A percentile compares a stretch with the other conserved stretches of the same genome.
These are phyloP conservation scores for Crenuchus spilurus DNA, from an alignment of 2,797 vertebrate genomes.

Conservation along the genomic window DNA sequence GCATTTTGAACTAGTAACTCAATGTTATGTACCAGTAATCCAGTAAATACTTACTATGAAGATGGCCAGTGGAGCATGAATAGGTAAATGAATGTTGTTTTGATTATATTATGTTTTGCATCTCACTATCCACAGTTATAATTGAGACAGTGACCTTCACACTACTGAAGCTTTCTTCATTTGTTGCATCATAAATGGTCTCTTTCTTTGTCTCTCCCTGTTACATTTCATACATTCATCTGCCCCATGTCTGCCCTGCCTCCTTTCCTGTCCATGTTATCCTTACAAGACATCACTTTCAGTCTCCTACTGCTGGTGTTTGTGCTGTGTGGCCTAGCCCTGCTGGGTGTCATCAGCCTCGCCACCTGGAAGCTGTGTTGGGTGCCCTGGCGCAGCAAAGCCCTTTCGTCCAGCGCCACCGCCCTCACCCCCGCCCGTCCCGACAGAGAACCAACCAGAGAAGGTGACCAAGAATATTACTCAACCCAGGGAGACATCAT, in stretches of 20 bases:
- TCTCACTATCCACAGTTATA: too few relatives aligned
- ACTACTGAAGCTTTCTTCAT: background rate
- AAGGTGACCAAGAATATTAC: constrained; percentile 57
- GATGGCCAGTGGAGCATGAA: too few relatives aligned
- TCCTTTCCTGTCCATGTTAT: constrained; percentile 14
- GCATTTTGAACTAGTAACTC: too few relatives aligned
- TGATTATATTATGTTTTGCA: too few relatives aligned
- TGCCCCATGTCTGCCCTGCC: background rate
- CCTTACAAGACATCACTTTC: constrained; percentile 76
- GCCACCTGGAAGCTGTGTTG: constrained; percentile 88
- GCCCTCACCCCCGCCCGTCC: constrained; percentile 50
- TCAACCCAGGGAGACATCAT: constrained; percentile 65
- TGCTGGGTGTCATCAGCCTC: constrained; percentile 84
- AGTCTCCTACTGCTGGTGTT: constrained; percentile 83
- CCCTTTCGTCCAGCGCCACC: constrained; percentile 69
- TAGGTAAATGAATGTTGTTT: too few relatives aligned
- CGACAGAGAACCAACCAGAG: constrained; percentile 40
- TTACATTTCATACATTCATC: background rate
- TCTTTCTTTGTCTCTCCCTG: constrained; percentile 47
- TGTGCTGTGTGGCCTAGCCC: constrained; percentile 79
- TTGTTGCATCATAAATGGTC: background rate
- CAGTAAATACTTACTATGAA: too few relatives aligned
- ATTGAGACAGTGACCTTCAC: too few relatives aligned
- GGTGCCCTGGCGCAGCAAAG: constrained; percentile 82
- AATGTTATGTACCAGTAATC: too few relatives aligned